Evolutionary conservation across 2,797 vertebrate genomes (phyloP).

Genomic region (Sphaeramia orbicularis): DNA sequence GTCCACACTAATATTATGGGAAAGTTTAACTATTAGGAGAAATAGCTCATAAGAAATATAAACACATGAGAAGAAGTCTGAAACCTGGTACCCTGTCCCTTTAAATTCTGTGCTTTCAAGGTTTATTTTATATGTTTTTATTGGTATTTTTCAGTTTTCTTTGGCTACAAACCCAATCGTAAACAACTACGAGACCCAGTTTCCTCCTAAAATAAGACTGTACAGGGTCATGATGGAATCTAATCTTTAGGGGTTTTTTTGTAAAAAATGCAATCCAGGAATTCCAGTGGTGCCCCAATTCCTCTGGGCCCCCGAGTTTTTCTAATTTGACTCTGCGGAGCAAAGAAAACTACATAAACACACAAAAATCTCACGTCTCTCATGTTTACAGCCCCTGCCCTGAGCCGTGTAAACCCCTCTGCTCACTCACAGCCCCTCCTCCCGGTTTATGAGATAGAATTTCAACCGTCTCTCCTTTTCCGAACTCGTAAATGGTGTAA

Average conservation of each 20-base stretch:
- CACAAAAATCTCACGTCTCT: slow-evolving; percentile 62
- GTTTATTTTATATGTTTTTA: too few species aligned
- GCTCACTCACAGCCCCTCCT: background rate
- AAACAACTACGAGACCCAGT: slow-evolving; percentile 19
- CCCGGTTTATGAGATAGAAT: slow-evolving; percentile 75
- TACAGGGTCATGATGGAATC: slow-evolving; percentile 5
- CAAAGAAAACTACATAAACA: slow-evolving; percentile 58
- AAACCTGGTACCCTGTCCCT: too few species aligned
- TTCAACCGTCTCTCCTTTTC: slow-evolving; percentile 77
- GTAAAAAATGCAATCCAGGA: slow-evolving; percentile 29
- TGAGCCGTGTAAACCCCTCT: slow-evolving; percentile 46
- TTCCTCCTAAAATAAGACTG: slow-evolving; percentile 4
- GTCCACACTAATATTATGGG: too few species aligned
- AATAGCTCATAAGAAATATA: too few species aligned
- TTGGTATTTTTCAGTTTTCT: too few species aligned
- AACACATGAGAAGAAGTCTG: too few species aligned
- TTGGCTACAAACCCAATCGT: background rate
- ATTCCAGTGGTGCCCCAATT: slow-evolving; percentile 50
- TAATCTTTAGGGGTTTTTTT: slow-evolving; percentile 28
- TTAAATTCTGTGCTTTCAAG: too few species aligned
- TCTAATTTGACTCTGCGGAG: slow-evolving; percentile 45
- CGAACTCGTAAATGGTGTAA: slow-evolving; percentile 80
- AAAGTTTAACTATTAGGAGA: too few species aligned
- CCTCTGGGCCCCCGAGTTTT: slow-evolving; percentile 41
- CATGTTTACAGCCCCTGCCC: slow-evolving; percentile 62